Conservation (phyloP, 1,140 invertebrate species). For the Trichogramma pretiosum region DNA sequence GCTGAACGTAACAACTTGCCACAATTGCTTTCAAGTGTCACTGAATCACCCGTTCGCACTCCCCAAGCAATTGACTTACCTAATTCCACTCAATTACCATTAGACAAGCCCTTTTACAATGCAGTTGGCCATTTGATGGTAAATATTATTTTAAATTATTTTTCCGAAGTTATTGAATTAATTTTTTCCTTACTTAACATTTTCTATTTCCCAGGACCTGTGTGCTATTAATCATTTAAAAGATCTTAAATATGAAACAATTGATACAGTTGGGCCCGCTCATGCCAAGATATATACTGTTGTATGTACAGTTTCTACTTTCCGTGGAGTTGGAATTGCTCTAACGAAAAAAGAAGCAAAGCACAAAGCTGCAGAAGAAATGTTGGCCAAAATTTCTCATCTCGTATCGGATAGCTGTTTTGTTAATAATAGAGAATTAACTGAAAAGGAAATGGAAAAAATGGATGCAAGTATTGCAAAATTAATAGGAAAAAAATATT, state of each 20-base stretch:
- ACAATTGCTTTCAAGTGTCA: slow-evolving; percentile 31
- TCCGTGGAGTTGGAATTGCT: slow-evolving; percentile 45
- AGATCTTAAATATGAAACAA: slow-evolving; percentile 53
- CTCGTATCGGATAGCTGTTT: neutral
- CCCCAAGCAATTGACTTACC: slow-evolving; percentile 22
- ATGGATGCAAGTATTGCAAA: no score
- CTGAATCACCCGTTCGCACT: slow-evolving; percentile 27
- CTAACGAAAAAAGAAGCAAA: slow-evolving; percentile 53
- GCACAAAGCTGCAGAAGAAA: slow-evolving; percentile 47
- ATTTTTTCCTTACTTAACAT: no score
- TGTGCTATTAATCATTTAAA: slow-evolving; percentile 57
- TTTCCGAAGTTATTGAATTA: no score
- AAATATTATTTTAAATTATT: no score
- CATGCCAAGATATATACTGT: slow-evolving; percentile 61
- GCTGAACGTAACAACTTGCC: slow-evolving; percentile 35
- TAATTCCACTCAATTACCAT: slow-evolving; percentile 16
- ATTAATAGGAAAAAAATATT: slow-evolving; percentile 23
- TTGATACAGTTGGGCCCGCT: slow-evolving; percentile 61
- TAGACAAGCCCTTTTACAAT: slow-evolving; percentile 31
- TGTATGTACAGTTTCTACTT: slow-evolving; percentile 53
- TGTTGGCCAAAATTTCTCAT: slow-evolving; percentile 35
- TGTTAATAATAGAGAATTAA: no score
- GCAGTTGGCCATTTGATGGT: slow-evolving; percentile 36
- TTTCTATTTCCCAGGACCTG: slow-evolving; percentile 38
- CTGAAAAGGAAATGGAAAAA: no score